phyloP scores from a whole-genome alignment of 2,888 invertebrate species.

The Meganola albula region DNA sequence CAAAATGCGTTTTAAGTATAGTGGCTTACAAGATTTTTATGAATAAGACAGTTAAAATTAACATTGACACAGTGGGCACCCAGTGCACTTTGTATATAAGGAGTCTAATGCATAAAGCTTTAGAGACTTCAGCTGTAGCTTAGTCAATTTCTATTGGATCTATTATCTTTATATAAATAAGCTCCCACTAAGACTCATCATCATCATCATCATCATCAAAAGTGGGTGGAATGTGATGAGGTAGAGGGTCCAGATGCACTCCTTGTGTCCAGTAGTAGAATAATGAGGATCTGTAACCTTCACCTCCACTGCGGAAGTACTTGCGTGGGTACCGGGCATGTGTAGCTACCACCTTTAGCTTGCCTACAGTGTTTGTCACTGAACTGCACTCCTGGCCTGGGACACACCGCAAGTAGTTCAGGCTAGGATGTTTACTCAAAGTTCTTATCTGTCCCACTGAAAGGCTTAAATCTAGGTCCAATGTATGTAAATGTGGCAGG shows the following conservation, averaged over 20 bases:
- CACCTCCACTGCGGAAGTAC: constrained; percentile 27
- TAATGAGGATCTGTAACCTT: constrained; percentile 31
- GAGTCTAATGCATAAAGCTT: too few species aligned
- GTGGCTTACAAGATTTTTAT: too few species aligned
- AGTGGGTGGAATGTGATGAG: background rate
- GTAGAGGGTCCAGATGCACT: constrained; percentile 8
- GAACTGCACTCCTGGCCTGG: background rate
- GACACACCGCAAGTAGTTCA: background rate
- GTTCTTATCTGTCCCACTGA: background rate
- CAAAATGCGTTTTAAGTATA: too few species aligned
- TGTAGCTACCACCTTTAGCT: background rate
- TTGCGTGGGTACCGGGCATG: constrained; percentile 20
- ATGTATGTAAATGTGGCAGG: constrained; percentile 5
- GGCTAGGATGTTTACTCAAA: background rate
- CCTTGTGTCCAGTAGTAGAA: constrained; percentile 31
- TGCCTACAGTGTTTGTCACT: background rate
- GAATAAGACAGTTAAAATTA: too few species aligned
- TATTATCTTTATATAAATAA: too few species aligned
- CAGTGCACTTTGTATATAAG: too few species aligned
- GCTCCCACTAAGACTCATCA: background rate
- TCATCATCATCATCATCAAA: background rate
- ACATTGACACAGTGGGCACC: too few species aligned
- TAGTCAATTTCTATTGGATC: too few species aligned
- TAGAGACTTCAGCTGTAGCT: too few species aligned
- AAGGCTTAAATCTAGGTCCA: constrained; percentile 1